phyloP scores from a whole-genome alignment of 1,140 invertebrate genomes.

The Holcopasites calliopsidis region DNA sequence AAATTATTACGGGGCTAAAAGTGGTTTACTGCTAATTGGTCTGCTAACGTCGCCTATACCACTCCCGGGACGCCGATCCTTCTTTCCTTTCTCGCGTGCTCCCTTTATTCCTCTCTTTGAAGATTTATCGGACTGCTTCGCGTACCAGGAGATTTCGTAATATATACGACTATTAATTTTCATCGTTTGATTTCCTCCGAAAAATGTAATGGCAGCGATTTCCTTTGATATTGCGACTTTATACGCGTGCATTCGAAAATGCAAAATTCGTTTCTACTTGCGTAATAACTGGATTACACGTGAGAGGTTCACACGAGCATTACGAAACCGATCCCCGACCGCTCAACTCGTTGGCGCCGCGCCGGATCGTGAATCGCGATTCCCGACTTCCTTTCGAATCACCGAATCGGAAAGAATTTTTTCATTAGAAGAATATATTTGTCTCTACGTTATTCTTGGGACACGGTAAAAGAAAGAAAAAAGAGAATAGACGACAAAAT shows the following conservation, averaged over 20 bases:
- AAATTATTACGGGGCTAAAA: constrained; percentile 63
- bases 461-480: too few relatives aligned
- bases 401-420: constrained; percentile 21
- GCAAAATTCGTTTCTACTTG: constrained; percentile 23
- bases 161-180: too few relatives aligned
- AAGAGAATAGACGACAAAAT: background rate
- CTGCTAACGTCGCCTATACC: constrained; percentile 72
- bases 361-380: constrained; percentile 19
- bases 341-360: constrained; percentile 6
- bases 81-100: constrained; percentile 9
- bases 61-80: constrained; percentile 25
- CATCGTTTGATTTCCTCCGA: too few relatives aligned
- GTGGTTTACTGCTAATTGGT: constrained; percentile 76
- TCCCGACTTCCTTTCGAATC: background rate
- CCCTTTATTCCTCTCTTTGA: background rate
- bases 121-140: too few relatives aligned
- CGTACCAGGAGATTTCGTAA: too few relatives aligned
- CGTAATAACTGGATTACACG: constrained; percentile 29
- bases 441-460: too few relatives aligned
- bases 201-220: too few relatives aligned
- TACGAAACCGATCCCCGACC: constrained; percentile 35
- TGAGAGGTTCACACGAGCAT: constrained; percentile 8
- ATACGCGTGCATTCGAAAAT: background rate
- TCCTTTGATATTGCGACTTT: background rate
- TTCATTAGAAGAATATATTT: constrained; percentile 45